phyloP scores from a whole-genome alignment of 2,797 vertebrate species.

The Bufotes viridis region DNA sequence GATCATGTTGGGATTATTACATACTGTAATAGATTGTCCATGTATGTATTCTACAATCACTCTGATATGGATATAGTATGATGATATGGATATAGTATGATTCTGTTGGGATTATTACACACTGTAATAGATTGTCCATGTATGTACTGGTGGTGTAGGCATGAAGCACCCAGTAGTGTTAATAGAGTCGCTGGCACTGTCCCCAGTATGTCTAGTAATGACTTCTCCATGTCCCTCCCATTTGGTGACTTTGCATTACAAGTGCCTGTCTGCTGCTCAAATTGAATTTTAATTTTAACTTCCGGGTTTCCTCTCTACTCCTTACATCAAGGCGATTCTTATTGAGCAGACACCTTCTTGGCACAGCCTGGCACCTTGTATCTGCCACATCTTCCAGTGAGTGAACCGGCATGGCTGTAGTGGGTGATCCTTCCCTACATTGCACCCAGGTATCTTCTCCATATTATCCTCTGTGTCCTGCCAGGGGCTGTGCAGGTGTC shows the following conservation, averaged over 20 bases:
- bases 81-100: too few species aligned
- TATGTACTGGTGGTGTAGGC: neutral
- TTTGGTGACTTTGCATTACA: conserved; percentile 68
- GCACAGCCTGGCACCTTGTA: conserved; percentile 18
- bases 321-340: conserved; percentile 34
- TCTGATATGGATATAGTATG: too few species aligned
- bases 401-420: neutral
- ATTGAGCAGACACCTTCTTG: conserved; percentile 33
- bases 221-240: conserved; percentile 54
- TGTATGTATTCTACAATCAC: too few species aligned
- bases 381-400: neutral
- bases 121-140: too few species aligned
- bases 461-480: neutral
- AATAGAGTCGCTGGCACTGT: conserved; percentile 14
- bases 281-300: conserved; percentile 62
- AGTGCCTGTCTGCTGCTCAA: conserved; percentile 57
- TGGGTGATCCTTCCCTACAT: neutral
- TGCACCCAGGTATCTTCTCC: neutral
- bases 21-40: too few species aligned
- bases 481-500: conserved; percentile 63
- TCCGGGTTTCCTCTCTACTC: conserved; percentile 65
- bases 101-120: too few species aligned
- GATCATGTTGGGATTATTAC: too few species aligned
- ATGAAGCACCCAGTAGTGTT: neutral
- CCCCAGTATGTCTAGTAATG: conserved; percentile 34